Conservation (phyloP, 1,140 invertebrate genomes). For the Nilaparvata lugens region DNA sequence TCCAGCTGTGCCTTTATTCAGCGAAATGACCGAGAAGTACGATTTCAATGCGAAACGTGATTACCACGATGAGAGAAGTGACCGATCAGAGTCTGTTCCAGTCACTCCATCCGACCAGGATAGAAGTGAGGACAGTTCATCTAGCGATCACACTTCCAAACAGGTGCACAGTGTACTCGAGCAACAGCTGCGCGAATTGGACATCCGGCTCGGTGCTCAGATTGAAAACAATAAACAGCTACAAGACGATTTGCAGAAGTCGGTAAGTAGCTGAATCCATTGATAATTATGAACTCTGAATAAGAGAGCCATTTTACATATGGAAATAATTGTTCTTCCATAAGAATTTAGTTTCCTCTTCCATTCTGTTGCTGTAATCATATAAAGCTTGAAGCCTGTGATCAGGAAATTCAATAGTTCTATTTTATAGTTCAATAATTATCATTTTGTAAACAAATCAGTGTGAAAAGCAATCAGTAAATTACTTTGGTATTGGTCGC, state of each 20-base stretch:
- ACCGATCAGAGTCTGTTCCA: background rate
- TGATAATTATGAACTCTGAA: no score
- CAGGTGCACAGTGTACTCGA: background rate
- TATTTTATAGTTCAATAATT: no score
- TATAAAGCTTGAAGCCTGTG: no score
- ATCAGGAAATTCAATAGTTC: no score
- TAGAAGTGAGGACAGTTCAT: background rate
- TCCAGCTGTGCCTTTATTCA: constrained; percentile 4
- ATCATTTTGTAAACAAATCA: no score
- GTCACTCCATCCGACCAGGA: background rate
- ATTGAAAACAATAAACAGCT: background rate
- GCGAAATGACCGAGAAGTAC: background rate
- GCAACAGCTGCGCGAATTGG: background rate
- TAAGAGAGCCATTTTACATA: no score
- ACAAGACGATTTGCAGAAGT: background rate
- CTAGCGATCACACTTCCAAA: background rate
- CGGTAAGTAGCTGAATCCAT: background rate
- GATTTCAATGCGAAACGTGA: background rate
- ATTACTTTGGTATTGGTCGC: no score
- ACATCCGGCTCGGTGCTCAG: background rate
- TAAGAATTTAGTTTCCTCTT: no score
- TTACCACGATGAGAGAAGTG: background rate
- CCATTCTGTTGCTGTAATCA: no score
- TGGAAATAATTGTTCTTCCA: no score
- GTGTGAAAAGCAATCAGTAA: no score